Evolutionary conservation across 2,888 invertebrate genomes (phyloP).

Genomic region (Eupithecia inturbata): DNA sequence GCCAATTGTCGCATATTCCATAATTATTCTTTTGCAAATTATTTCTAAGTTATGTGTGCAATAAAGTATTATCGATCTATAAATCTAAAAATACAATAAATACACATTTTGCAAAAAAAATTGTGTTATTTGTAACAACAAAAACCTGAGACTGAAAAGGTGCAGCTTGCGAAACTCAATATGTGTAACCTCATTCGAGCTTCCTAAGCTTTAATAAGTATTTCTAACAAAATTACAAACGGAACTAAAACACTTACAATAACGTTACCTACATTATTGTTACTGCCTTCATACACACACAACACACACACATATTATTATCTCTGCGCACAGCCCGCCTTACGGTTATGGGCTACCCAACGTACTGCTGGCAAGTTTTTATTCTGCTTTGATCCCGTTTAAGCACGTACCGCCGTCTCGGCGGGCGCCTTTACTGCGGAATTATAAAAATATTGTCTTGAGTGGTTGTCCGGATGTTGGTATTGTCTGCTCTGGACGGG

Average conservation of each 20-base stretch:
- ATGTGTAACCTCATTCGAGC: background rate
- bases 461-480: conserved; percentile 20
- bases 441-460: conserved; percentile 35
- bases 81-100: no score
- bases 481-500: conserved; percentile 14
- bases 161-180: background rate
- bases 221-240: conserved; percentile 17
- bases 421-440: conserved; percentile 23
- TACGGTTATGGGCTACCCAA: conserved; percentile 41
- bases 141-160: background rate
- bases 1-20: no score
- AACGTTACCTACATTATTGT: no score
- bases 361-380: conserved; percentile 34
- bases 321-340: conserved; percentile 35
- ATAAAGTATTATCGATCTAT: no score
- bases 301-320: no score
- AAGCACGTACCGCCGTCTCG: conserved; percentile 24
- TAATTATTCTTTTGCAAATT: no score
- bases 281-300: no score
- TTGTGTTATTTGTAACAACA: background rate
- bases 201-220: background rate
- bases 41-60: no score
- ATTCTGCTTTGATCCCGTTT: conserved; percentile 40
- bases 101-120: no score
- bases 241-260: conserved; percentile 31